These are phyloP conservation scores for Helogale parvula DNA, from an alignment of 2,113 vertebrate species.

Conservation along the genomic window DNA sequence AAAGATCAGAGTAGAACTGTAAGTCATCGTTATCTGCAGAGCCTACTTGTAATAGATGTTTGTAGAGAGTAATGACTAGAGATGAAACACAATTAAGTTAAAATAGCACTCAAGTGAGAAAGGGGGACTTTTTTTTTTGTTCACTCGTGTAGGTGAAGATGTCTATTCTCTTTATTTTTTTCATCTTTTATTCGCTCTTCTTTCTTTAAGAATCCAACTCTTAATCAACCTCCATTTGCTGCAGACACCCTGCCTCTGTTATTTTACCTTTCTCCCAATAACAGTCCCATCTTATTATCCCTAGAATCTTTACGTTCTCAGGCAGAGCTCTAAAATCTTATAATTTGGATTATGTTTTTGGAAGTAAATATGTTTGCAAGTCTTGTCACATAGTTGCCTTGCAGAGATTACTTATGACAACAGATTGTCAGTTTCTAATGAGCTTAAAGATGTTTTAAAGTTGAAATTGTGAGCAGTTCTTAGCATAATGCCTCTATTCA, in stretches of 20 bases:
- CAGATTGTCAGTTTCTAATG: slow-evolving; percentile 42
- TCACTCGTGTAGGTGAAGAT: background rate
- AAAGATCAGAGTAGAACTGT: background rate
- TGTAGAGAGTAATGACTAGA: background rate
- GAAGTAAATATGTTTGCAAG: slow-evolving; percentile 41
- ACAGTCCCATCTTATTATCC: background rate
- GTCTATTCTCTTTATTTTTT: background rate
- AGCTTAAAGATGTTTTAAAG: slow-evolving; percentile 2
- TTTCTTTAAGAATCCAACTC: background rate
- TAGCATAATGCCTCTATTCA: background rate
- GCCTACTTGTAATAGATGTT: background rate
- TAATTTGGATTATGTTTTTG: slow-evolving; percentile 25
- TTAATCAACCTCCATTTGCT: background rate
- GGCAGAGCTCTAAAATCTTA: slow-evolving; percentile 3
- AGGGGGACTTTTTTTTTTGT: background rate
- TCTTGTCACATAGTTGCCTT: slow-evolving; percentile 13
- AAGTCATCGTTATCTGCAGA: background rate
- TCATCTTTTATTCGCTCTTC: background rate
- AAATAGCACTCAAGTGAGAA: background rate
- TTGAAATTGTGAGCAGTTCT: slow-evolving; percentile 60
- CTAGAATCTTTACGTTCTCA: background rate
- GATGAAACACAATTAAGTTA: background rate
- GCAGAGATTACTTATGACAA: slow-evolving; percentile 5
- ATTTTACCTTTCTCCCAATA: background rate
- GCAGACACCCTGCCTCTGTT: background rate